Conservation (phyloP, 1,140 invertebrate species). For the Leptinotarsa texana region DNA sequence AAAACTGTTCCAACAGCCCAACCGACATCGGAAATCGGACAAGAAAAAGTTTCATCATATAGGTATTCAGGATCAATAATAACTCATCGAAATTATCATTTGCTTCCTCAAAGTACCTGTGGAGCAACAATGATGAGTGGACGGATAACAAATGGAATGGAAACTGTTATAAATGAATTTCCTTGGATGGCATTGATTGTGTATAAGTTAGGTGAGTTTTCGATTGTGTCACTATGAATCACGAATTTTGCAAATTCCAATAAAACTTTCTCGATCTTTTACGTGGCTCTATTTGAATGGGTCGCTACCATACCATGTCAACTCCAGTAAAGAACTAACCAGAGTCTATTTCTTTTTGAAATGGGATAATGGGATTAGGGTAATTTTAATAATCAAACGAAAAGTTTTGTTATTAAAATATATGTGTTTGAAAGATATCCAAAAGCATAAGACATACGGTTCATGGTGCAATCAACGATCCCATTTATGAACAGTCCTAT, state of each 20-base stretch:
- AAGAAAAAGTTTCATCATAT: background rate
- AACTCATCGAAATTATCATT: conserved; percentile 38
- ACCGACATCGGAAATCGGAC: background rate
- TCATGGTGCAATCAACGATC: background rate
- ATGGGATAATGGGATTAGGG: background rate
- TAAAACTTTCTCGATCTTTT: background rate
- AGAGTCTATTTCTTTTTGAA: background rate
- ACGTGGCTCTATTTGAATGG: background rate
- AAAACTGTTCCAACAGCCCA: conserved; percentile 27
- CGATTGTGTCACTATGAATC: background rate
- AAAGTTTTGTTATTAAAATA: background rate
- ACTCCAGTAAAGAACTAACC: background rate
- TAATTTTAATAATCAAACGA: background rate
- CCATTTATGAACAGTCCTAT: background rate
- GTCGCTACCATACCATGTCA: background rate
- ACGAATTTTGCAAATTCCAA: background rate
- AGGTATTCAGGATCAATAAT: conserved; percentile 19
- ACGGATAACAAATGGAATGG: conserved; percentile 59
- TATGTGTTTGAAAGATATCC: no score
- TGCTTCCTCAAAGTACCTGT: conserved; percentile 48
- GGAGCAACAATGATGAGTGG: conserved; percentile 49
- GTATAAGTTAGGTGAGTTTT: conserved; percentile 47
- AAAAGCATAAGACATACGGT: no score
- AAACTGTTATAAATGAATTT: conserved; percentile 58
- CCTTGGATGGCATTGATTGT: conserved; percentile 62